Conservation (phyloP, 1,140 invertebrate genomes). For the Aphaenogaster ashmeadi region DNA sequence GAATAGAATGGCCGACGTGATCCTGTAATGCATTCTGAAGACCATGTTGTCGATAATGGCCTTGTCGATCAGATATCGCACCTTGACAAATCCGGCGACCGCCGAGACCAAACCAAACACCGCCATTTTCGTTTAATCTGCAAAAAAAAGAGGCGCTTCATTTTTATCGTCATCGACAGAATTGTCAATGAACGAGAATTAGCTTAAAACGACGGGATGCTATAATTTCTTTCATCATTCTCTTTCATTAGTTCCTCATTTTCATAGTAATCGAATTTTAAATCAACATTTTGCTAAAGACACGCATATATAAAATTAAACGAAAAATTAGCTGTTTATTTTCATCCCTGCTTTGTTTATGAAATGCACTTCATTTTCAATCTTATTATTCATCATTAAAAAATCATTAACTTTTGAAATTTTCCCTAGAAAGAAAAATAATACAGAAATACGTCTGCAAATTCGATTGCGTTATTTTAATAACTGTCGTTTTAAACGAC, state of each 20-base stretch:
- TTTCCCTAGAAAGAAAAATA: neutral
- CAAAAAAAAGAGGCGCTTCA: conserved; percentile 80
- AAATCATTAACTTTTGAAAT: neutral
- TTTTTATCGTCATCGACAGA: neutral
- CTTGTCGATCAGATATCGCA: conserved; percentile 94
- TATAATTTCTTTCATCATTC: neutral
- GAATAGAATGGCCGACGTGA: conserved; percentile 95
- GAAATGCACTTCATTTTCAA: neutral
- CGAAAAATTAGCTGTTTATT: neutral
- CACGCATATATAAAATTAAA: neutral
- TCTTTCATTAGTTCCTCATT: neutral
- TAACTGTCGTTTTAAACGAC: neutral
- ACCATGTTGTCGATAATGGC: conserved; percentile 96
- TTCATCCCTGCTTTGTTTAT: neutral
- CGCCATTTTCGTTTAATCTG: conserved; percentile 89
- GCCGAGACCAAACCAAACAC: conserved; percentile 94
- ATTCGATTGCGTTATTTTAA: neutral
- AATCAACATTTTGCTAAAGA: neutral
- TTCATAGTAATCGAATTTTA: neutral
- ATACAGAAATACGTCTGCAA: neutral
- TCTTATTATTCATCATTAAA: neutral
- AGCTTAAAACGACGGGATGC: neutral
- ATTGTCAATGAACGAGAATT: neutral
- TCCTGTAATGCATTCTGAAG: conserved; percentile 96
- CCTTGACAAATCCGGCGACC: conserved; percentile 95